A percentile compares a stretch with the other conserved stretches of the same genome.
phyloP scores from a whole-genome alignment of 2,888 invertebrate species.

The Crocallis elinguaria region DNA sequence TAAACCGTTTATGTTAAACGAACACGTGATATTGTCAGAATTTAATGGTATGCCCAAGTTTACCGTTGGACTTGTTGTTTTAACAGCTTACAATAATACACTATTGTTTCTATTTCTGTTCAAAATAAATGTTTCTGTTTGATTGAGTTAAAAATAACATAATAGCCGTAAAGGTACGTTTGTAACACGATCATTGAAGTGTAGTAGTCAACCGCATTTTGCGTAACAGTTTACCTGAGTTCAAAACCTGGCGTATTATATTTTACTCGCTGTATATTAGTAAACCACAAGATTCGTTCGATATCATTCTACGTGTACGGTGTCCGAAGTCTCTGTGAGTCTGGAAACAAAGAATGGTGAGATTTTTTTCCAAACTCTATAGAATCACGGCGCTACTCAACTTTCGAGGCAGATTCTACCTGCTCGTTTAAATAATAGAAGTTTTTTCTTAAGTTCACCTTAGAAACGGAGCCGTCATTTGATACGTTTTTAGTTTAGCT shows the following conservation, averaged over 20 bases:
- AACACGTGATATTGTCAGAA: constrained; percentile 40
- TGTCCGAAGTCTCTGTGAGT: constrained; percentile 7
- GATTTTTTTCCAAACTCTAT: constrained; percentile 52
- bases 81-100: constrained; percentile 55
- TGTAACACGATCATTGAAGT: constrained; percentile 10
- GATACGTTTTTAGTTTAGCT: constrained; percentile 50
- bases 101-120: constrained; percentile 50
- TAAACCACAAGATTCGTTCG: constrained; percentile 12
- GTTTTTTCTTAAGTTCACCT: constrained; percentile 52
- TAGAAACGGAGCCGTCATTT: constrained; percentile 54
- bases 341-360: constrained; percentile 48
- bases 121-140: constrained; percentile 44
- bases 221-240: constrained; percentile 16
- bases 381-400: constrained; percentile 52
- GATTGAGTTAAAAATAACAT: constrained; percentile 36
- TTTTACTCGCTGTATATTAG: constrained; percentile 3
- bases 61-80: constrained; percentile 58
- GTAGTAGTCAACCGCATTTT: constrained; percentile 15
- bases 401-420: constrained; percentile 69
- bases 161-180: constrained; percentile 8
- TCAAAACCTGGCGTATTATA: constrained; percentile 11
- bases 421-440: constrained; percentile 65
- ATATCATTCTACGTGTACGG: constrained; percentile 11
- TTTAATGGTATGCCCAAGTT: constrained; percentile 43
- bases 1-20: constrained; percentile 55